phyloP scores from a whole-genome alignment of 2,888 invertebrate genomes.

The Noctuana brunneofusca region DNA sequence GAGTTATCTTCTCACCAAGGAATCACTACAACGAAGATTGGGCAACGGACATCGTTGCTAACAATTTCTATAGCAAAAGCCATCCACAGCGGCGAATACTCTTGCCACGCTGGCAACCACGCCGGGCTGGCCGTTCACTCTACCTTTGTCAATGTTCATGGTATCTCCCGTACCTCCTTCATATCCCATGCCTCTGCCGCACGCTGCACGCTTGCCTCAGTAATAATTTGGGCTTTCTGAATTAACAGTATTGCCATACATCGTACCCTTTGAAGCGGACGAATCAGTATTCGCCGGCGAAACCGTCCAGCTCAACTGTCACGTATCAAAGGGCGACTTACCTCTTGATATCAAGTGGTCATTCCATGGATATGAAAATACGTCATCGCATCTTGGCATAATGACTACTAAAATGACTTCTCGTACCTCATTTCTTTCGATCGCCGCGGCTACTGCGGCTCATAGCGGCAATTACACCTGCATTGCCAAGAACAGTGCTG shows the following conservation, averaged over 20 bases:
- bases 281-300: slow-evolving; percentile 88
- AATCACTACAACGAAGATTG: slow-evolving; percentile 83
- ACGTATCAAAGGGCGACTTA: slow-evolving; percentile 88
- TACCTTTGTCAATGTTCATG: slow-evolving; percentile 85
- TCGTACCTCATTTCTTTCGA: slow-evolving; percentile 87
- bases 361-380: slow-evolving; percentile 85
- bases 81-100: slow-evolving; percentile 87
- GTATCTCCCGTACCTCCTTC: slow-evolving; percentile 72
- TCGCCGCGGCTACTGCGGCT: slow-evolving; percentile 86
- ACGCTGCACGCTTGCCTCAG: slow-evolving; percentile 78
- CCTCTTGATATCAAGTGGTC: slow-evolving; percentile 90
- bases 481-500: slow-evolving; percentile 88
- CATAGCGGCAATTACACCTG: slow-evolving; percentile 91
- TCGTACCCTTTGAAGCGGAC: slow-evolving; percentile 86
- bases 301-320: slow-evolving; percentile 86
- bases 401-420: slow-evolving; percentile 85
- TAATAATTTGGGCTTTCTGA: slow-evolving; percentile 71
- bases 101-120: slow-evolving; percentile 86
- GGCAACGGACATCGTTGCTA: slow-evolving; percentile 85
- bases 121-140: slow-evolving; percentile 85
- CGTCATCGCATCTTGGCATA: slow-evolving; percentile 83
- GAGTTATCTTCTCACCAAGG: slow-evolving; percentile 80
- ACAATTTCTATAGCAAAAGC: slow-evolving; percentile 85
- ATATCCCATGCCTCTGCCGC: slow-evolving; percentile 63
- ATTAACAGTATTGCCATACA: slow-evolving; percentile 86